phyloP scores from a whole-genome alignment of 2,888 invertebrate species.

The Margaritifera margaritifera region DNA sequence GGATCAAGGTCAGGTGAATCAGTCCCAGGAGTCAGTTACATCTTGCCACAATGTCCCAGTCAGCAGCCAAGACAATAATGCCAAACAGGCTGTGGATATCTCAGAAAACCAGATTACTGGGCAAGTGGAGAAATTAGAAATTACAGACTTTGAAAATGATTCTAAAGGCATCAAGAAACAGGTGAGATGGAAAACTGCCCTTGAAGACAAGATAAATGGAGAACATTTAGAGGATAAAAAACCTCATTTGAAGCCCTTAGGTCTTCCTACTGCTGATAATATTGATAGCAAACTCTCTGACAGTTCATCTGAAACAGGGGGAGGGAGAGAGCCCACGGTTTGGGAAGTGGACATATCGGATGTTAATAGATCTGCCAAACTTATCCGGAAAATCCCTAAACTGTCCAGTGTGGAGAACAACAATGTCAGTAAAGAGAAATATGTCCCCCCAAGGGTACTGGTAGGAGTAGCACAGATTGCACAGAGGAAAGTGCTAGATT shows the following conservation, averaged over 20 bases:
- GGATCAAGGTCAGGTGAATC: no score
- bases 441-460: constrained; percentile 40
- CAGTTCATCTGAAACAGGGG: not conserved
- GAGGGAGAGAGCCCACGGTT: no score
- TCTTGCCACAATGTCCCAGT: no score
- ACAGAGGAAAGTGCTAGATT: constrained; percentile 56
- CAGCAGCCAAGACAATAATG: no score
- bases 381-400: constrained; percentile 1
- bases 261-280: no score
- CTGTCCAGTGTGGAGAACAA: not conserved
- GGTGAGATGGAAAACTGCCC: constrained; percentile 20
- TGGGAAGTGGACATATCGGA: no score
- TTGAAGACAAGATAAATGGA: constrained; percentile 3
- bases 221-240: no score
- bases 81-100: no score
- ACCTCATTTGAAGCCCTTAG: no score
- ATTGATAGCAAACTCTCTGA: constrained; percentile 1
- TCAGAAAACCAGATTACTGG: no score
- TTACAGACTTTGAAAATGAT: constrained; percentile 9
- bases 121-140: not conserved
- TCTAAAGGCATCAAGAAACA: constrained; percentile 14
- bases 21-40: no score
- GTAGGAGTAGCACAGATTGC: constrained; percentile 47
- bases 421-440: constrained; percentile 15
- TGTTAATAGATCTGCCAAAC: not conserved